These are phyloP conservation scores for Brassicogethes aeneus DNA, from an alignment of 2,888 invertebrate species.

Conservation along the genomic window DNA sequence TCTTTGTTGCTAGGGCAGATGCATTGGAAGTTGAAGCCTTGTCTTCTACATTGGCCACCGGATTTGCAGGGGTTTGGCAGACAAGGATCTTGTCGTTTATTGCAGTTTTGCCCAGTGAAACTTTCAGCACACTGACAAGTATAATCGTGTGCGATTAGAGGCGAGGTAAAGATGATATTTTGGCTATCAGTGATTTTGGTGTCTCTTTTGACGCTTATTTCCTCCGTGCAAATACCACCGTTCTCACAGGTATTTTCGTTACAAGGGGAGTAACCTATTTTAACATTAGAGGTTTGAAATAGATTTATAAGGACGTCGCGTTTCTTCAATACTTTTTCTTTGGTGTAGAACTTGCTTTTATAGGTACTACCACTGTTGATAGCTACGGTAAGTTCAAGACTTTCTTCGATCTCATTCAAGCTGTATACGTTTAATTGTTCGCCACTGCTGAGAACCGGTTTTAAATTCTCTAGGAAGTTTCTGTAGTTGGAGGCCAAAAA, in stretches of 20 bases:
- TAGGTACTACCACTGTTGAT: conserved; percentile 51
- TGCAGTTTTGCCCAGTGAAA: conserved; percentile 74
- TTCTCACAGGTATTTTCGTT: conserved; percentile 65
- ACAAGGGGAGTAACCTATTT: conserved; percentile 74
- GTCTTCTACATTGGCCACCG: conserved; percentile 75
- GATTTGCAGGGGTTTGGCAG: conserved; percentile 80
- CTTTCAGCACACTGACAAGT: conserved; percentile 75
- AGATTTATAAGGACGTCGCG: conserved; percentile 54
- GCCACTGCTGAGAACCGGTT: conserved; percentile 53
- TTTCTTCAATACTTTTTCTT: conserved; percentile 56
- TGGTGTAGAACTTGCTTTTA: conserved; percentile 54
- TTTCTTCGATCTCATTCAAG: conserved; percentile 55
- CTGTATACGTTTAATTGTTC: conserved; percentile 65
- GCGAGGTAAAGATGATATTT: conserved; percentile 73
- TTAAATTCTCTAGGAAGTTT: conserved; percentile 61
- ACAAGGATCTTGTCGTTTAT: conserved; percentile 84
- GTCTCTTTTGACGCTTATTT: conserved; percentile 56
- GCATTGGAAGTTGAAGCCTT: conserved; percentile 78
- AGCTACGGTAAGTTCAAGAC: conserved; percentile 65
- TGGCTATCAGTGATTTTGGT: conserved; percentile 74
- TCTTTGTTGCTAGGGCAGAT: conserved; percentile 69
- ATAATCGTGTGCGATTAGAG: conserved; percentile 68
- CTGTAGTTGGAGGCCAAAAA: conserved; percentile 74
- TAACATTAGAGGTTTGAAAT: conserved; percentile 51
- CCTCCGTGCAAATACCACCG: conserved; percentile 67